Evolutionary conservation across 2,888 invertebrate species (phyloP).

Genomic region (Campopleginae sp.): DNA sequence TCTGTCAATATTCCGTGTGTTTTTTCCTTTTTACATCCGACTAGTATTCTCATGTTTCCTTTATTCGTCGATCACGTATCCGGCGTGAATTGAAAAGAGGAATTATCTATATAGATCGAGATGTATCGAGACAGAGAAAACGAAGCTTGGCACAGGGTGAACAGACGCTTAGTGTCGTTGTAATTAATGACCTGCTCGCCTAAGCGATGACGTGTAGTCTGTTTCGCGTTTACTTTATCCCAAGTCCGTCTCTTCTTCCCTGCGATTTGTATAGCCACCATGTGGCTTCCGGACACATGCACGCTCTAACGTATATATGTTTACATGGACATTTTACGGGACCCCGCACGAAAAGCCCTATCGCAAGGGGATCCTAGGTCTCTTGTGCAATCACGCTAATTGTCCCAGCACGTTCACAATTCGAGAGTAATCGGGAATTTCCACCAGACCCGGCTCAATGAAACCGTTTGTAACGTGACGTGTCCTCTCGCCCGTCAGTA

Average conservation of each 20-base stretch:
- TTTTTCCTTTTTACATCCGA: neutral
- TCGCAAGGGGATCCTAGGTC: constrained; percentile 44
- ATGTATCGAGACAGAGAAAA: neutral
- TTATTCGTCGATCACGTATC: constrained; percentile 63
- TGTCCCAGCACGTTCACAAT: constrained; percentile 51
- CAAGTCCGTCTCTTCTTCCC: constrained; percentile 20
- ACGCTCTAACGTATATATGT: constrained; percentile 3
- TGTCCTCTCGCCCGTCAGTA: constrained; percentile 32
- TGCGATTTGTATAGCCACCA: neutral
- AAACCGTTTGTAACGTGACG: constrained; percentile 63
- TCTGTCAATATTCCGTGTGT: neutral
- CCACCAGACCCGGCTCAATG: constrained; percentile 51
- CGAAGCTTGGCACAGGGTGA: neutral
- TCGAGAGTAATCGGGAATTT: constrained; percentile 67
- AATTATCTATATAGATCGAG: neutral
- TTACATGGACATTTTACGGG: constrained; percentile 8
- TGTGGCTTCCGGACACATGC: neutral
- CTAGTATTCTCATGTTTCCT: constrained; percentile 18
- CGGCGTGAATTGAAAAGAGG: constrained; percentile 25
- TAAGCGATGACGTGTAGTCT: constrained; percentile 47
- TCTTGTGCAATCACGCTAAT: constrained; percentile 68
- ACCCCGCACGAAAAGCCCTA: constrained; percentile 46
- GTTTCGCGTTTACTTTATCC: constrained; percentile 22
- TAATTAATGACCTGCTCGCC: constrained; percentile 48
- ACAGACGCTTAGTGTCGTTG: constrained; percentile 31